phyloP scores from a whole-genome alignment of 2,797 vertebrate species.

The Acanthis flammea region DNA sequence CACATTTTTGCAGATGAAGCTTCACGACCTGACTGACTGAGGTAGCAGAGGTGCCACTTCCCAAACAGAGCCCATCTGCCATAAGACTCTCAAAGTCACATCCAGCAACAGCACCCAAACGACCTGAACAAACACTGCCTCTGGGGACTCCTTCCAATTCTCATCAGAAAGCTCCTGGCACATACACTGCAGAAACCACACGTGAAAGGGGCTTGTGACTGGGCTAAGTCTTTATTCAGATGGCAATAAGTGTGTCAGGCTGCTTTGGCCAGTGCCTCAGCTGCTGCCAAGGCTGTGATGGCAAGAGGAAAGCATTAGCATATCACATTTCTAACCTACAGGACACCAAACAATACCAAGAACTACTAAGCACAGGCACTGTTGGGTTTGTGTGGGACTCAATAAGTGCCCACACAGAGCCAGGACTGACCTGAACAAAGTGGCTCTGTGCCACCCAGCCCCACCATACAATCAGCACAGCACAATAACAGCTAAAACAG shows the following conservation, averaged over 20 bases:
- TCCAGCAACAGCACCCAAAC: background rate
- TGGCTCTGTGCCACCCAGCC: slow-evolving; percentile 46
- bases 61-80: background rate
- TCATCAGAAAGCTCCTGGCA: slow-evolving; percentile 18
- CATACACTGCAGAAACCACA: background rate
- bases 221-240: slow-evolving; percentile 28
- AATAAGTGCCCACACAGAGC: background rate
- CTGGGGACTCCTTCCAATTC: background rate
- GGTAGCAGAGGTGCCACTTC: background rate
- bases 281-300: background rate
- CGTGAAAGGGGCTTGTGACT: slow-evolving; percentile 37
- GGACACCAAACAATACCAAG: slow-evolving; percentile 8
- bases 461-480: background rate
- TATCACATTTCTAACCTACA: slow-evolving; percentile 52
- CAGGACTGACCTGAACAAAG: slow-evolving; percentile 24
- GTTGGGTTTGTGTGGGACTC: background rate
- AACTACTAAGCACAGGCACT: background rate
- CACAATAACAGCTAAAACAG: background rate
- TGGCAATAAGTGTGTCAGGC: background rate
- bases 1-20: background rate
- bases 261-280: background rate
- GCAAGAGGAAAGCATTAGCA: slow-evolving; percentile 42
- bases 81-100: background rate
- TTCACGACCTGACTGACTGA: background rate
- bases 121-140: background rate